Percentiles rank a stretch among this genome's conserved stretches.
Conservation (phyloP, 2,797 vertebrate genomes). For the Geotrypetes seraphini region DNA sequence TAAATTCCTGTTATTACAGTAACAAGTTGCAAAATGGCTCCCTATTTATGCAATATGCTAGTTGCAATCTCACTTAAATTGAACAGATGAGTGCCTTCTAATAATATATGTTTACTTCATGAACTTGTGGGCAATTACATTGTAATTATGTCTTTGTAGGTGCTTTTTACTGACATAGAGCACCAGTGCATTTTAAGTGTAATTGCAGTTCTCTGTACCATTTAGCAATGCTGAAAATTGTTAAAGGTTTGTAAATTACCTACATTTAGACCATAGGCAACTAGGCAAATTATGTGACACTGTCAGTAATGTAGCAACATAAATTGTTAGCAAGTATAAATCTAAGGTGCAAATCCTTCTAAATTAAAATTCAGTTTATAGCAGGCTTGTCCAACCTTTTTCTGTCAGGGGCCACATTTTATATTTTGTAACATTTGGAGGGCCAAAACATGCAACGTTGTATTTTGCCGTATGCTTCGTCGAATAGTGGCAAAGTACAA, state of each 20-base stretch:
- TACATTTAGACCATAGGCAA: constrained; percentile 59
- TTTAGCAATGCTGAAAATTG: constrained; percentile 57
- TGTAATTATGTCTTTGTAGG: constrained; percentile 65
- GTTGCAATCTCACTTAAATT: constrained; percentile 56
- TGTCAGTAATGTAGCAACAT: constrained; percentile 51
- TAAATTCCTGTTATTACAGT: constrained; percentile 49
- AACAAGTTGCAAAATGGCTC: constrained; percentile 54
- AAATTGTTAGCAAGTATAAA: constrained; percentile 38
- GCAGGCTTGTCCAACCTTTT: too few relatives aligned
- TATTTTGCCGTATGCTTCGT: too few relatives aligned
- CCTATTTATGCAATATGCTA: constrained; percentile 55
- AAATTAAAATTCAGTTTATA: constrained; percentile 32
- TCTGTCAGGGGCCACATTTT: too few relatives aligned
- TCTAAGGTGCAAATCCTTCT: constrained; percentile 35
- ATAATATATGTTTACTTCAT: constrained; percentile 67
- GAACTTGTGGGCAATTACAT: constrained; percentile 62
- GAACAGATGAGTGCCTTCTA: constrained; percentile 58
- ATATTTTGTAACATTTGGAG: too few relatives aligned
- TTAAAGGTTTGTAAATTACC: constrained; percentile 64
- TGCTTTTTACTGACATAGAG: constrained; percentile 59
- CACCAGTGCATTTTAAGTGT: constrained; percentile 53
- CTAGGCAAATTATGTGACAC: constrained; percentile 50
- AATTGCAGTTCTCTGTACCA: constrained; percentile 60
- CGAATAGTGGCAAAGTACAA: too few relatives aligned
- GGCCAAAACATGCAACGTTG: too few relatives aligned